Evolutionary conservation across 2,797 vertebrate genomes (phyloP).

Genomic region (Neosilurus hyrtlii): DNA sequence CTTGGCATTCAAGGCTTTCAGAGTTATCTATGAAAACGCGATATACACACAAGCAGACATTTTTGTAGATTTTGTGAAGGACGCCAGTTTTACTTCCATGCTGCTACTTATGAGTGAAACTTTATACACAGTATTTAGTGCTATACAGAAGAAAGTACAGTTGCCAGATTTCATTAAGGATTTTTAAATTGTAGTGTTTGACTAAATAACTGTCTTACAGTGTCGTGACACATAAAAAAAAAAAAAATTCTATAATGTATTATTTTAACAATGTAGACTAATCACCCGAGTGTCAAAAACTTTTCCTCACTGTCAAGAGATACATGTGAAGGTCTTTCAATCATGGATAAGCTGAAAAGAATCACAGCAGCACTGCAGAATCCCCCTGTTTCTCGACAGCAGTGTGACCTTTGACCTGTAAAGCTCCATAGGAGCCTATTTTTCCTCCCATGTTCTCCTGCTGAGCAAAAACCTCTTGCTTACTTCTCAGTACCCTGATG

Average conservation of each 20-base stretch:
- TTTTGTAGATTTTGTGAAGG: too few species aligned
- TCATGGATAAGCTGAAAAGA: slow-evolving; percentile 75
- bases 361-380: slow-evolving; percentile 71
- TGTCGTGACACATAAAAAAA: neutral
- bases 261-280: neutral
- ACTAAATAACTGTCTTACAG: neutral
- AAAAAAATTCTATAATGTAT: neutral
- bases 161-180: neutral
- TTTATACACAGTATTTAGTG: neutral
- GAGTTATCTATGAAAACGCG: neutral
- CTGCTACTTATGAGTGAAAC: neutral
- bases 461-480: slow-evolving; percentile 72
- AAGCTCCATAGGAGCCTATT: slow-evolving; percentile 68
- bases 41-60: neutral
- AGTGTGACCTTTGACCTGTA: slow-evolving; percentile 78
- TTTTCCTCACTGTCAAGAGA: slow-evolving; percentile 14
- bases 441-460: slow-evolving; percentile 72
- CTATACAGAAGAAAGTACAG: neutral
- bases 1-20: neutral
- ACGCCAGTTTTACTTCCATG: neutral
- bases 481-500: slow-evolving; percentile 67
- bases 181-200: neutral
- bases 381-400: slow-evolving; percentile 74
- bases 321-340: slow-evolving; percentile 70
- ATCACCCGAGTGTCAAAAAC: neutral